Percentiles rank a stretch among this genome's conserved stretches.
These are phyloP conservation scores for Sander vitreus DNA, from an alignment of 2,113 vertebrate genomes.

Conservation along the genomic window DNA sequence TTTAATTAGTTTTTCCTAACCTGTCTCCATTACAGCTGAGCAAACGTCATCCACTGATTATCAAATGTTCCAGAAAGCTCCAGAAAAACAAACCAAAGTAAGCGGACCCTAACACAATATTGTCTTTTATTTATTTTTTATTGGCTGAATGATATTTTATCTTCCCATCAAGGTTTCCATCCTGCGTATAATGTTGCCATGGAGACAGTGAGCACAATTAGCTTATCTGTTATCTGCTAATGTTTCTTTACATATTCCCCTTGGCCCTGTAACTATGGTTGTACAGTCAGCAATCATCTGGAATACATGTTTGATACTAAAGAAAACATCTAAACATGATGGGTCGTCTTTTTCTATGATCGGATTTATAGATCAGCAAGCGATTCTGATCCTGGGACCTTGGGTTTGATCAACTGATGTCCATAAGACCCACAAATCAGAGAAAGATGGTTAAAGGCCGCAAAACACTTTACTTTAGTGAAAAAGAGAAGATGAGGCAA, in stretches of 20 bases:
- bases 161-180: background rate
- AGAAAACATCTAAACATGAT: background rate
- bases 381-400: background rate
- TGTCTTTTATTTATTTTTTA: too few species aligned
- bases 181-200: background rate
- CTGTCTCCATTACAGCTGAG: too few species aligned
- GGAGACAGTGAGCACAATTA: background rate
- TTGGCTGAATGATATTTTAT: background rate
- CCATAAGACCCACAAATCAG: background rate
- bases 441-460: background rate
- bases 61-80: too few species aligned
- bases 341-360: background rate
- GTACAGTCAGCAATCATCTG: background rate
- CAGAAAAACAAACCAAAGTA: too few species aligned
- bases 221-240: too few species aligned
- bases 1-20: too few species aligned
- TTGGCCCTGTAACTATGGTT: background rate
- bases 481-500: conserved; percentile 5
- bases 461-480: background rate
- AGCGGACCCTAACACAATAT: too few species aligned
- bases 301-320: background rate
- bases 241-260: too few species aligned
- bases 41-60: too few species aligned
- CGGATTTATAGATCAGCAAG: background rate
- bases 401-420: background rate